Conservation (phyloP, 1,140 invertebrate genomes). For the Saccostrea cuccullata region DNA sequence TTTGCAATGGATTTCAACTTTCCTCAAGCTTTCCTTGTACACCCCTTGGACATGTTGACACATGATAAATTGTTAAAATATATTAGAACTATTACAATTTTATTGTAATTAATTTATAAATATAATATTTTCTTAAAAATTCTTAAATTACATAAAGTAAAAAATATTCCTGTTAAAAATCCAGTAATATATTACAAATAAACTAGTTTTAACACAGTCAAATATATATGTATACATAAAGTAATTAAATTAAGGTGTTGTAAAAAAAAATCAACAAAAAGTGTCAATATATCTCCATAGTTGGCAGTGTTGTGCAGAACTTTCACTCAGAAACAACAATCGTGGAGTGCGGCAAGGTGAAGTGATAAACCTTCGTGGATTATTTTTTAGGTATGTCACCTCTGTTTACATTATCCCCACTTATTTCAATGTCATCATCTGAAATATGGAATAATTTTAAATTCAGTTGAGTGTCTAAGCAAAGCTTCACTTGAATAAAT, state of each 20-base stretch:
- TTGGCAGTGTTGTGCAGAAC: conserved; percentile 17
- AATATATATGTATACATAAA: background rate
- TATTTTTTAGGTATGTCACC: conserved; percentile 36
- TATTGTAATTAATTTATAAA: background rate
- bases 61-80: background rate
- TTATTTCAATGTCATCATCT: conserved; percentile 18
- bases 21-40: background rate
- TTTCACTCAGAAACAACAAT: conserved; percentile 1
- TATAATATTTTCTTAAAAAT: background rate
- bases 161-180: background rate
- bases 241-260: background rate
- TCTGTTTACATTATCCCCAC: conserved; percentile 34
- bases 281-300: conserved; percentile 16
- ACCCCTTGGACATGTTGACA: background rate
- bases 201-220: background rate
- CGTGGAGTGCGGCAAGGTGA: conserved; percentile 11
- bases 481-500: no score
- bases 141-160: background rate
- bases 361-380: background rate
- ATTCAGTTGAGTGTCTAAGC: no score
- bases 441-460: background rate
- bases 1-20: no score
- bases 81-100: background rate
- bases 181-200: background rate
- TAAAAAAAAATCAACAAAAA: background rate